Conservation (phyloP, 2,888 invertebrate species). For the Hesperia comma region DNA sequence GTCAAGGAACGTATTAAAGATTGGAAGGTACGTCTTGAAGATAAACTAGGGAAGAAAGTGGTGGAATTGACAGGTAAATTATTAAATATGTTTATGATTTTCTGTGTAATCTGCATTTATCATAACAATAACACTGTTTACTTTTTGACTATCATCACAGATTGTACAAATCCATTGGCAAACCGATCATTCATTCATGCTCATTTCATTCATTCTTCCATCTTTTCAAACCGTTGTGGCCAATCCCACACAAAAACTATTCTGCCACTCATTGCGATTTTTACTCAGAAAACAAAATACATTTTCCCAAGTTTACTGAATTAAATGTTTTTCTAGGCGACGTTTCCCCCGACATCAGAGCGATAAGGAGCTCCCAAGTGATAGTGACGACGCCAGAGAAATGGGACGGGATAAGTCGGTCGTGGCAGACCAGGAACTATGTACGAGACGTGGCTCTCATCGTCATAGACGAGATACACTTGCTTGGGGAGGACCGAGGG, state of each 20-base stretch:
- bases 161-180: too few relatives aligned
- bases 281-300: too few relatives aligned
- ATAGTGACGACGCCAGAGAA: slow-evolving; percentile 99
- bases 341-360: slow-evolving; percentile 92
- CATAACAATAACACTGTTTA: too few relatives aligned
- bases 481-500: slow-evolving; percentile 95
- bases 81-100: background rate
- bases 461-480: slow-evolving; percentile 99
- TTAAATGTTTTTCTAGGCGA: slow-evolving; percentile 60
- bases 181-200: too few relatives aligned
- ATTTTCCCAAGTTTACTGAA: too few relatives aligned
- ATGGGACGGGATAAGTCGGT: slow-evolving; percentile 99
- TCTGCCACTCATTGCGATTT: too few relatives aligned
- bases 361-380: slow-evolving; percentile 93
- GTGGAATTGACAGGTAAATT: slow-evolving; percentile 96
- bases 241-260: too few relatives aligned
- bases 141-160: too few relatives aligned
- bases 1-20: slow-evolving; percentile 98
- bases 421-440: slow-evolving; percentile 98
- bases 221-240: too few relatives aligned
- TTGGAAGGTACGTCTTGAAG: slow-evolving; percentile 93
- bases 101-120: too few relatives aligned
- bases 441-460: slow-evolving; percentile 95
- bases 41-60: slow-evolving; percentile 90
- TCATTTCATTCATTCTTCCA: too few relatives aligned